A percentile compares a stretch with the other conserved stretches of the same genome.
Conservation (phyloP, 2,797 vertebrate species). For the Lutjanus argentimaculatus region DNA sequence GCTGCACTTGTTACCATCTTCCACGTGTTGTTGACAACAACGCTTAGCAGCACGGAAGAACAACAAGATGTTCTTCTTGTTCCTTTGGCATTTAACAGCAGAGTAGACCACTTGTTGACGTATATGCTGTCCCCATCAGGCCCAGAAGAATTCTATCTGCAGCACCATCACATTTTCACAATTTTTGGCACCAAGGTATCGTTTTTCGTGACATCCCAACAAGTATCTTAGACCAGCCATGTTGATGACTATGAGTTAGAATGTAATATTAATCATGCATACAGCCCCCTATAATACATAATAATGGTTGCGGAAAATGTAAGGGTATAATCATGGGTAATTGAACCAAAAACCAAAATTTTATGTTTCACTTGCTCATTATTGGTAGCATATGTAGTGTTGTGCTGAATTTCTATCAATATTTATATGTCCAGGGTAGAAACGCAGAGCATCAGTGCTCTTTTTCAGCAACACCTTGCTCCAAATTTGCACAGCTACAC, state of each 20-base stretch:
- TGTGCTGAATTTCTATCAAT: slow-evolving; percentile 1
- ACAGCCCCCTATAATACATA: not conserved
- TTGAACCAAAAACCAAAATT: not conserved
- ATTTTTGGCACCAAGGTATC: too few relatives aligned
- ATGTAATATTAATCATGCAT: not conserved
- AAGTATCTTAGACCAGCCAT: not conserved
- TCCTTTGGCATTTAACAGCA: too few relatives aligned
- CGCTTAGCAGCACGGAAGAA: too few relatives aligned
- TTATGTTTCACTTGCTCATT: not conserved
- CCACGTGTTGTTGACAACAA: too few relatives aligned
- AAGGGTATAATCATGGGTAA: slow-evolving; percentile 3
- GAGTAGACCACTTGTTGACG: too few relatives aligned
- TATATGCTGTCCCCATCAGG: too few relatives aligned
- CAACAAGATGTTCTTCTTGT: too few relatives aligned
- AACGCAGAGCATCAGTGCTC: not conserved
- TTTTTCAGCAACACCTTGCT: not conserved
- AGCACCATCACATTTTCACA: too few relatives aligned
- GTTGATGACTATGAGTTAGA: not conserved
- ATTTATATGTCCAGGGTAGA: not conserved
- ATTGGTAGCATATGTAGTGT: not conserved
- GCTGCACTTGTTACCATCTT: too few relatives aligned
- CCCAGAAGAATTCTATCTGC: too few relatives aligned
- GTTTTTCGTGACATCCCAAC: not conserved
- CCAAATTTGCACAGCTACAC: slow-evolving; percentile 12
- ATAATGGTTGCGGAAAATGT: not conserved